Conservation (phyloP, 1,140 invertebrate species). For the Drosophila lacteicornis region DNA sequence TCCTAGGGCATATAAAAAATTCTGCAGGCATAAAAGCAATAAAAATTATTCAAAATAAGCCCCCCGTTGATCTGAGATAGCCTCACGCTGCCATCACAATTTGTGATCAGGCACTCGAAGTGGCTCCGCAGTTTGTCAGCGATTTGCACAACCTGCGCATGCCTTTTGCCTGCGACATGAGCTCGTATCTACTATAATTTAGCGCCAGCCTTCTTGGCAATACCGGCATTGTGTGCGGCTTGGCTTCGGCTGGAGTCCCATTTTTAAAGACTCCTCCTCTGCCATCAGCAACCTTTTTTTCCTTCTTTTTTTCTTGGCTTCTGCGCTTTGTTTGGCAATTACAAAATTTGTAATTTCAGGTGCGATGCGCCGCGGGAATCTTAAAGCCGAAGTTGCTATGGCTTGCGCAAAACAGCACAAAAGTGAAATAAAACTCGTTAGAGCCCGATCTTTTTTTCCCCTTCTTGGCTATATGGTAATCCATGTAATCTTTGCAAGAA, state of each 20-base stretch:
- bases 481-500: slow-evolving; percentile 50
- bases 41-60: neutral
- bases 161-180: slow-evolving; percentile 53
- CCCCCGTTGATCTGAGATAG: slow-evolving; percentile 11
- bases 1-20: neutral
- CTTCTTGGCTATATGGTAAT: slow-evolving; percentile 44
- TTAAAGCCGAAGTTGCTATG: slow-evolving; percentile 41
- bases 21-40: slow-evolving; percentile 1
- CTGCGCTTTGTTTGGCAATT: slow-evolving; percentile 65
- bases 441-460: slow-evolving; percentile 1
- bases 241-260: slow-evolving; percentile 21
- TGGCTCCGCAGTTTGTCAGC: slow-evolving; percentile 74
- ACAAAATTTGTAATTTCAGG: slow-evolving; percentile 69
- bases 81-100: slow-evolving; percentile 42
- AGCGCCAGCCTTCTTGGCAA: slow-evolving; percentile 57
- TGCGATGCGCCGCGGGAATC: slow-evolving; percentile 63
- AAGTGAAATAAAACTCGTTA: slow-evolving; percentile 42
- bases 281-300: slow-evolving; percentile 23
- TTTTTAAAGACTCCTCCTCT: slow-evolving; percentile 39
- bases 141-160: slow-evolving; percentile 78
- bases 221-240: slow-evolving; percentile 61
- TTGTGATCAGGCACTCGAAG: slow-evolving; percentile 29
- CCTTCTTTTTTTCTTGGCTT: slow-evolving; percentile 22
- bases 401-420: slow-evolving; percentile 47
- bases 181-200: slow-evolving; percentile 71